Base-by-base conservation (phyloP, 2,888 invertebrate genomes). In the Geotrupes spiniger region DNA sequence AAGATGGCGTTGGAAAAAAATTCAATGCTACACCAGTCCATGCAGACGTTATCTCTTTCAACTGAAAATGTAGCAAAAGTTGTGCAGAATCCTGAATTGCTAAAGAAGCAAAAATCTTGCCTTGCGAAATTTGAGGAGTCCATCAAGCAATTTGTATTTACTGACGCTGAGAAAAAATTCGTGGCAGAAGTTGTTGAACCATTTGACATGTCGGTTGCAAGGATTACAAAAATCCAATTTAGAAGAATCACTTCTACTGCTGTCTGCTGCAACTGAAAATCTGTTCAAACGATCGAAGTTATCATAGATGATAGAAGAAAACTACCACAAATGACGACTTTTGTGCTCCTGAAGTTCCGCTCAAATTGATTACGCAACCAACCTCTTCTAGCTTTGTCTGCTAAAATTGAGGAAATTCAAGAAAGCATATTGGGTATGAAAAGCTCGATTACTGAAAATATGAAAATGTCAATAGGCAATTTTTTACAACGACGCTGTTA, bases 231-330 rank as follows among this genome's bases (percentile, higher is more conserved):
- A 21, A 21, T 4, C 6, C 6, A 6, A 21, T 15, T 42, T 64
- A n/a, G 45, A 56, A 28, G 56, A 58, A 51, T 59, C 63, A 17
- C 17, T 63, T 9, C 53, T 60, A 42, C 50, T 54, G 28, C 38
- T 63, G 9, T 36, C 51, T 9, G 39, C 39, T 5, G 41, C 41
- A 12, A 39, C 40, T 10, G 28, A 31, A 17, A 31, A 27, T n/a
- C 16, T 31, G 14, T n/a, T 12, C 4, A 11, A 29, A 28, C 28
- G 28, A 10, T 2, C 2, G 10, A 10, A n/a, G 28, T 28, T 4
- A 6, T 29, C 5, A 4, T 11, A 29, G 12, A 5, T 4, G 8
- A 11, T 12, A 11, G 29, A 4, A 29, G 29, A 10, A 29, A 29
- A 11, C 5, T 6, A 11, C 12, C 10, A 29, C 29, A 29, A 29